Evolutionary conservation across 2,113 vertebrate genomes (phyloP).

Genomic region (Nesogale talazaci): DNA sequence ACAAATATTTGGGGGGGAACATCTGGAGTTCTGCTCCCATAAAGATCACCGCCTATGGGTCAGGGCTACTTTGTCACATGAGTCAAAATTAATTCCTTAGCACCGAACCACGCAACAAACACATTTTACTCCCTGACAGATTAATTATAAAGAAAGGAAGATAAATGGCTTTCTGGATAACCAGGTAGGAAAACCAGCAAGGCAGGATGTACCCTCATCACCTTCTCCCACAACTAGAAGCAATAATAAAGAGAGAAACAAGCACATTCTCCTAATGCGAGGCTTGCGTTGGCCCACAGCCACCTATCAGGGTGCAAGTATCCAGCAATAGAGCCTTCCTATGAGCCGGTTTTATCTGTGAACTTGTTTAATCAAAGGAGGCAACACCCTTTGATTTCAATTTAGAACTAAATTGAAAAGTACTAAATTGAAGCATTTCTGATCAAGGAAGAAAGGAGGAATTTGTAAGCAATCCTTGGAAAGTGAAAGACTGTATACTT

Average conservation of each 20-base stretch:
- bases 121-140: conserved; percentile 40
- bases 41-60: no score
- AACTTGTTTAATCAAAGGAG: background rate
- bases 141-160: background rate
- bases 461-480: background rate
- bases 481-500: background rate
- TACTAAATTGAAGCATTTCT: conserved; percentile 14
- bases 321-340: no score
- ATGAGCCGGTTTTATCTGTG: background rate
- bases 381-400: no score
- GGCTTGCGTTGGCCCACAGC: background rate
- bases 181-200: background rate
- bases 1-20: background rate
- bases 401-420: conserved; percentile 18
- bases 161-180: conserved; percentile 10
- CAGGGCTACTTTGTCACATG: no score
- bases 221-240: background rate
- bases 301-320: background rate
- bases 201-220: background rate
- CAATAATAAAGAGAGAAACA: background rate
- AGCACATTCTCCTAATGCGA: background rate
- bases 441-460: background rate
- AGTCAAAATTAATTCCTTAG: no score
- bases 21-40: no score
- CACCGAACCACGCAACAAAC: no score